phyloP scores from a whole-genome alignment of 2,113 vertebrate species.

The Caranx ignobilis region DNA sequence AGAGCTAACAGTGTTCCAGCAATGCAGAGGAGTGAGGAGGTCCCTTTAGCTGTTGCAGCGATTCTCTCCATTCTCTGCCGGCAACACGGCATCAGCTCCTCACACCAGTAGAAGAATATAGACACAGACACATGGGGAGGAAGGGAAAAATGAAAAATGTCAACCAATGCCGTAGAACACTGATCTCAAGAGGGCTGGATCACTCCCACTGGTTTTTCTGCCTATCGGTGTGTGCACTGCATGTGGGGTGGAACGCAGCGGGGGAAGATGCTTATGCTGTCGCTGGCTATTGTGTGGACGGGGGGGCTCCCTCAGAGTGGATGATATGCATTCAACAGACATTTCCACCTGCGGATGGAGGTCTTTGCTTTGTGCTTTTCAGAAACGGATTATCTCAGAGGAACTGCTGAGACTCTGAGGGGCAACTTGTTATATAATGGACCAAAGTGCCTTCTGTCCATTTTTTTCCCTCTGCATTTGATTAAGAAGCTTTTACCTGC shows the following conservation, averaged over 20 bases:
- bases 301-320: conserved; percentile 65
- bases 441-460: conserved; percentile 66
- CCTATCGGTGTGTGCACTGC: conserved; percentile 68
- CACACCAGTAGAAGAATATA: conserved; percentile 53
- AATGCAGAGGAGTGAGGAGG: conserved; percentile 67
- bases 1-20: conserved; percentile 41
- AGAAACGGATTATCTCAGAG: conserved; percentile 62
- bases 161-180: conserved; percentile 69
- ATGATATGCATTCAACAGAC: conserved; percentile 67
- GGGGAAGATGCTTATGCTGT: conserved; percentile 74
- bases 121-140: conserved; percentile 57
- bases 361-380: conserved; percentile 48
- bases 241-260: conserved; percentile 65
- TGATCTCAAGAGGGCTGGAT: conserved; percentile 78
- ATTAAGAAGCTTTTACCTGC: conserved; percentile 44
- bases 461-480: conserved; percentile 43
- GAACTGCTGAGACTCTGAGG: conserved; percentile 50
- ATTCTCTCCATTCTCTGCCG: conserved; percentile 41
- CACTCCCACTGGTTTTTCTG: conserved; percentile 77
- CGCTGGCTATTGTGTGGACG: conserved; percentile 77
- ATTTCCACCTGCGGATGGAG: conserved; percentile 68
- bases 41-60: conserved; percentile 56
- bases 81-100: conserved; percentile 60
- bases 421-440: conserved; percentile 72
- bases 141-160: conserved; percentile 68